Conservation (phyloP, 1,140 invertebrate species). For the Pogonus chalceus region DNA sequence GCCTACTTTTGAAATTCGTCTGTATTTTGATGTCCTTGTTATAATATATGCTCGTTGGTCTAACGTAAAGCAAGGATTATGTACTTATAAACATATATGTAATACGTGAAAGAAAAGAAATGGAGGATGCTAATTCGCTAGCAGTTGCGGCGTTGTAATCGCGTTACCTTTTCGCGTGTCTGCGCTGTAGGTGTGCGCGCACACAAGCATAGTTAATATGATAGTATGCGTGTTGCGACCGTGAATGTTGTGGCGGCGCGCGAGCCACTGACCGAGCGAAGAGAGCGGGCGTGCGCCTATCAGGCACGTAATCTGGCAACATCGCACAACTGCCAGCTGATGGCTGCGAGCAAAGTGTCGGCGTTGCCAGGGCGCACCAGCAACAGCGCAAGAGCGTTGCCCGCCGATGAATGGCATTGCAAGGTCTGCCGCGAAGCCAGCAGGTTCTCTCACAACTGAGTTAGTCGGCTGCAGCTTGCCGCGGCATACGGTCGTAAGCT, state of each 20-base stretch:
- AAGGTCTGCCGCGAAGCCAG: constrained; percentile 40
- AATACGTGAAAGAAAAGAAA: too few relatives aligned
- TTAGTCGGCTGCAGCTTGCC: neutral
- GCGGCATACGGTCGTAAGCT: neutral
- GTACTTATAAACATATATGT: too few relatives aligned
- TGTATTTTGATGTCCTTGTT: too few relatives aligned
- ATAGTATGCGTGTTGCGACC: too few relatives aligned
- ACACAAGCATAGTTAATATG: too few relatives aligned
- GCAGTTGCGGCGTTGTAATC: neutral
- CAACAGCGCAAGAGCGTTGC: constrained; percentile 31
- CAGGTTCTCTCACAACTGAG: neutral
- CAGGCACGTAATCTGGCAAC: constrained; percentile 23
- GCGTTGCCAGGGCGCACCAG: constrained; percentile 23
- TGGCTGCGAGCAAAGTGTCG: constrained; percentile 30
- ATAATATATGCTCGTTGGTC: too few relatives aligned
- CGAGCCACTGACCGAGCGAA: constrained; percentile 9
- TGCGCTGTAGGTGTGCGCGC: too few relatives aligned
- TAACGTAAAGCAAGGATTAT: too few relatives aligned
- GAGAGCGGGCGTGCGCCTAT: constrained; percentile 18
- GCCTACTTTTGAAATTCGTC: too few relatives aligned
- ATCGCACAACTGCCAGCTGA: constrained; percentile 34
- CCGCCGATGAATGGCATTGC: constrained; percentile 45
- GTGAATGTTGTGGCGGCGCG: constrained; percentile 20
- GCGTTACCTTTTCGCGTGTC: constrained; percentile 2
- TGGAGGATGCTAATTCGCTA: constrained; percentile 1